Base-by-base conservation (phyloP, 2,797 vertebrate species). In the Darevskia mixta region DNA sequence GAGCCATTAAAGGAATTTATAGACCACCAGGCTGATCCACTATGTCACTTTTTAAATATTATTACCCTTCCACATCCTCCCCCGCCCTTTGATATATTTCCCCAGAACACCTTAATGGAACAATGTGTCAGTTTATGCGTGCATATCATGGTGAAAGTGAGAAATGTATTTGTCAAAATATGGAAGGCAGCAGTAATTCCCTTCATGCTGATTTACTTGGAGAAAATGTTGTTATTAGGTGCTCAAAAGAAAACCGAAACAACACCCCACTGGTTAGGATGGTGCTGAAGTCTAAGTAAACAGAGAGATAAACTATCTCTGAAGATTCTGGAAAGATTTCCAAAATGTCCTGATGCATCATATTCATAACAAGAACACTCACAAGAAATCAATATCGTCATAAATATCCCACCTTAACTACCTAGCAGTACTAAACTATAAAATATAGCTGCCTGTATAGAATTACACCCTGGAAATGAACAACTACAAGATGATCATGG, bases 111-210 rank as follows among this genome's bases (percentile, higher is more conserved):
- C 77, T 85, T 85, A 81, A 85, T 75, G 83, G 83, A 89, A 89
- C 58, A 85, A 66, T 73, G 38, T 89, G 87, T 38, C 6, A n/a
- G 3, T 85, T 83, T 73, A 58, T 32, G 1, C 20, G 2, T 79
- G 58, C 43, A 13, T 82, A 4, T 89, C 84, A 6, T 76, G 41
- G 58, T 15, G 84, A 75, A 90, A 88, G 89, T 87, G 20, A 84
- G 87, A 49, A 92, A 49, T 27, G 2, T 29, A 1, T 72, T 91
- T 91, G 43, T 91, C 29, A 91, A 87, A 89, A 87, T 66, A 71
- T n/a, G 4, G 27, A 73, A 85, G 15, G 11, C 86, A 88, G 80
- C 79, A 23, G 77, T 89, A 89, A 85, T 85, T 85, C 43, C 41
- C 67, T 49, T 87, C 45, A 10, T 2, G 23, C 41, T 79, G 2